A percentile compares a stretch with the other conserved stretches of the same genome.
These are phyloP conservation scores for Caenorhabditis afra DNA, from an alignment of 2,888 invertebrate species.

Conservation along the genomic window DNA sequence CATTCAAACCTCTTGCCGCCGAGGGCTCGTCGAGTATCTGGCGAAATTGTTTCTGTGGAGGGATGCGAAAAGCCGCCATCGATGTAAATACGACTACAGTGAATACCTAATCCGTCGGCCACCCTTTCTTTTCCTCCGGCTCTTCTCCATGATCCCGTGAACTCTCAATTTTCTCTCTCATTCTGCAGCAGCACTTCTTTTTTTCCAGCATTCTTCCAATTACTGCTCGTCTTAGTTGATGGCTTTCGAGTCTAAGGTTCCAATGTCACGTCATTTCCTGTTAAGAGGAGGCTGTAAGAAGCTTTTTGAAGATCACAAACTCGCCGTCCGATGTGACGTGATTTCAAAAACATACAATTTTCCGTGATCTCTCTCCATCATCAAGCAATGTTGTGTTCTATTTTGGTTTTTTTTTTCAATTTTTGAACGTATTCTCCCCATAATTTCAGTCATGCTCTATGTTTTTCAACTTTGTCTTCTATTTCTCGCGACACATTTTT, in stretches of 20 bases:
- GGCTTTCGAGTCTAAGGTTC: background rate
- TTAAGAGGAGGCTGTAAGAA: too few species aligned
- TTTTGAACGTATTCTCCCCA: background rate
- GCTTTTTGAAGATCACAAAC: background rate
- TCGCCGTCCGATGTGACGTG: background rate
- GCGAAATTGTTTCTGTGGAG: constrained; percentile 45
- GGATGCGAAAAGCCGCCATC: background rate
- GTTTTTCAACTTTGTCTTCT: constrained; percentile 3
- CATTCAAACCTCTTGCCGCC: constrained; percentile 36
- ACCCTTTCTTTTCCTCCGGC: constrained; percentile 6
- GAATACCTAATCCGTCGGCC: constrained; percentile 15
- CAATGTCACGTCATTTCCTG: constrained; percentile 4
- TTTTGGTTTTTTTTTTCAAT: background rate
- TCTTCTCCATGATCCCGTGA: constrained; percentile 7
- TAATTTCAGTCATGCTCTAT: background rate
- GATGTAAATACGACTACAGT: constrained; percentile 40
- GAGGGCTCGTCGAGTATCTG: constrained; percentile 31
- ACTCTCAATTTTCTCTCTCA: constrained; percentile 3
- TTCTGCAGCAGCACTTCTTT: constrained; percentile 1
- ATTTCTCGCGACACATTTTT: background rate
- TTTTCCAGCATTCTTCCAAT: constrained; percentile 2
- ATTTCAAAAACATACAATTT: background rate
- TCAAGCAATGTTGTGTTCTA: background rate
- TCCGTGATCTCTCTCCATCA: background rate
- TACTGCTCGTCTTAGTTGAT: constrained; percentile 2